Percentiles rank a stretch among this genome's conserved stretches.
These are phyloP conservation scores for Thera obeliscata DNA, from an alignment of 2,888 invertebrate genomes.

Conservation along the genomic window DNA sequence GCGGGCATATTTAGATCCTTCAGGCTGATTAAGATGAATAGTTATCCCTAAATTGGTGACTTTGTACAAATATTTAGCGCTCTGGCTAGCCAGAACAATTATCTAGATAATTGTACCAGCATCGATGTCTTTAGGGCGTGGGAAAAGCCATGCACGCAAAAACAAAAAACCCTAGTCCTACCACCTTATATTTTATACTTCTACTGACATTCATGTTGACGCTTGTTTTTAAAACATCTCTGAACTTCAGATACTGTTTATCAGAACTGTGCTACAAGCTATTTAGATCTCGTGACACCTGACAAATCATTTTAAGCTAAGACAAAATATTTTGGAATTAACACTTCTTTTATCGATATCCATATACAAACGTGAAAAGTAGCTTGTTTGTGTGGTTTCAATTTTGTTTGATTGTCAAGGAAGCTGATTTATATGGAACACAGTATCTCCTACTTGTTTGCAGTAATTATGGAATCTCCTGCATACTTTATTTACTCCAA, in stretches of 20 bases:
- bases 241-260: conserved; percentile 20
- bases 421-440: conserved; percentile 2
- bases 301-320: conserved; percentile 52
- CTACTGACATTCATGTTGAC: background rate
- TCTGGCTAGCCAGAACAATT: too few species aligned
- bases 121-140: too few species aligned
- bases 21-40: too few species aligned
- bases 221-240: background rate
- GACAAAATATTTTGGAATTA: conserved; percentile 33
- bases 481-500: conserved; percentile 2
- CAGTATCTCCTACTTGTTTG: background rate
- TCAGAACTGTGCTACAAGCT: conserved; percentile 38
- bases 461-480: background rate
- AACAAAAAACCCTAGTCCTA: too few species aligned
- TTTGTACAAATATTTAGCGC: too few species aligned
- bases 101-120: too few species aligned
- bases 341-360: conserved; percentile 1
- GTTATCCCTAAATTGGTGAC: too few species aligned
- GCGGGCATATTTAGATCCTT: too few species aligned
- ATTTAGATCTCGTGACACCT: conserved; percentile 55
- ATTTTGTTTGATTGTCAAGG: background rate
- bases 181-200: too few species aligned
- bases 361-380: too few species aligned
- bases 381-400: too few species aligned
- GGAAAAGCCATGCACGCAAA: too few species aligned